These are phyloP conservation scores for Trematocara caparti DNA, from an alignment of 2,797 vertebrate genomes.

Conservation along the genomic window DNA sequence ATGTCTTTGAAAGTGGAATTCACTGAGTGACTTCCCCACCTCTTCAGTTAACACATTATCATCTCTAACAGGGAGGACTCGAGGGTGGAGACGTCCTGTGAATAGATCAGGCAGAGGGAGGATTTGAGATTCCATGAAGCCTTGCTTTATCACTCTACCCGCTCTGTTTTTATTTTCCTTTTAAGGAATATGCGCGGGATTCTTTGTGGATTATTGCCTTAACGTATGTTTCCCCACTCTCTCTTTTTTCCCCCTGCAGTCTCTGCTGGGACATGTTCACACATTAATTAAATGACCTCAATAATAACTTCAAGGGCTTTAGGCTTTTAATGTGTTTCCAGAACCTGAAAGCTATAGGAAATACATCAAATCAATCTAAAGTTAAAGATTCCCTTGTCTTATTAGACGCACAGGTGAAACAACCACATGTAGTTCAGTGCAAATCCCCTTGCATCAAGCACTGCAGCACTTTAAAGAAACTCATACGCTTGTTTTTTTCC, in stretches of 20 bases:
- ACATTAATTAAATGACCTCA: background rate
- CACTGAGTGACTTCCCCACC: conserved; percentile 1
- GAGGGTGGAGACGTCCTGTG: conserved; percentile 31
- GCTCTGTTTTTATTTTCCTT: background rate
- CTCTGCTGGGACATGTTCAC: background rate
- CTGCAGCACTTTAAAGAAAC: background rate
- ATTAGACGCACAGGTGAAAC: background rate
- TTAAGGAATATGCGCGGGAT: background rate
- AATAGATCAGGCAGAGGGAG: conserved; percentile 28
- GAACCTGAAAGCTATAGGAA: background rate
- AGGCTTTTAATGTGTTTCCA: background rate
- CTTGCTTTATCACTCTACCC: background rate
- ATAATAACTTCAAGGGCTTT: background rate
- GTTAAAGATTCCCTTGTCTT: background rate
- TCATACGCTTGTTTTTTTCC: background rate
- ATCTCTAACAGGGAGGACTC: conserved; percentile 29
- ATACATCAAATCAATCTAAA: background rate
- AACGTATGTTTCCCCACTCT: background rate
- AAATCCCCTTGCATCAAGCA: background rate
- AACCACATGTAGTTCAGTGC: background rate
- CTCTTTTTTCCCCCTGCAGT: background rate
- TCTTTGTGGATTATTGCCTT: conserved; percentile 1
- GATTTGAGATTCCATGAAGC: conserved; percentile 26
- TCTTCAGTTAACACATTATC: conserved; percentile 30
- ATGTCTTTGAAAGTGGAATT: conserved; percentile 39